Conservation (phyloP, 2,797 vertebrate species). For the Hylomyscus alleni region DNA sequence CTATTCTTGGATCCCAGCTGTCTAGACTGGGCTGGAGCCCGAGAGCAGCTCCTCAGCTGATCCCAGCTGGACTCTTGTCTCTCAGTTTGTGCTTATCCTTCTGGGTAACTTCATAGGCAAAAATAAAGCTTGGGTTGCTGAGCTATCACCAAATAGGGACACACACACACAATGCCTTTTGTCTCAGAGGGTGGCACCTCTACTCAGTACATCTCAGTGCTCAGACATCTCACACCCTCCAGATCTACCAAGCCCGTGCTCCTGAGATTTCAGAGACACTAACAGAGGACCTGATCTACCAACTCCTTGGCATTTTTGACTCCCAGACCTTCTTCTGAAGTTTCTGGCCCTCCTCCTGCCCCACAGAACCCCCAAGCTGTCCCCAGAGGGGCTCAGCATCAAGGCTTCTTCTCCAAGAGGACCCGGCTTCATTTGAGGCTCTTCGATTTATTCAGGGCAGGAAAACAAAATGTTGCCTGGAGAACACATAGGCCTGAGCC, state of each 20-base stretch:
- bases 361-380: neutral
- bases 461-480: neutral
- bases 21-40: neutral
- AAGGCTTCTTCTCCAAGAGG: rapidly evolving
- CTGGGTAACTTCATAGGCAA: neutral
- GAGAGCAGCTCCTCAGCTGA: neutral
- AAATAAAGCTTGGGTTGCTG: neutral
- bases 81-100: neutral
- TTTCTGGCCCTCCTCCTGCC: neutral
- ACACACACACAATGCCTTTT: neutral
- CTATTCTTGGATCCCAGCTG: neutral
- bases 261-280: neutral
- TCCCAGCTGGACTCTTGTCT: neutral
- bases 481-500: neutral
- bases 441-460: neutral
- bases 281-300: neutral
- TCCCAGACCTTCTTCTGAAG: no score
- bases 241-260: neutral
- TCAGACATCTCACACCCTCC: neutral
- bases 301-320: no score
- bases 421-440: neutral
- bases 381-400: neutral
- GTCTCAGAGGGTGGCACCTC: no score
- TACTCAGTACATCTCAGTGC: neutral
- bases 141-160: neutral